These are phyloP conservation scores for Mormyrus proboscirostris DNA, from an alignment of 2,797 vertebrate genomes.

Conservation along the genomic window DNA sequence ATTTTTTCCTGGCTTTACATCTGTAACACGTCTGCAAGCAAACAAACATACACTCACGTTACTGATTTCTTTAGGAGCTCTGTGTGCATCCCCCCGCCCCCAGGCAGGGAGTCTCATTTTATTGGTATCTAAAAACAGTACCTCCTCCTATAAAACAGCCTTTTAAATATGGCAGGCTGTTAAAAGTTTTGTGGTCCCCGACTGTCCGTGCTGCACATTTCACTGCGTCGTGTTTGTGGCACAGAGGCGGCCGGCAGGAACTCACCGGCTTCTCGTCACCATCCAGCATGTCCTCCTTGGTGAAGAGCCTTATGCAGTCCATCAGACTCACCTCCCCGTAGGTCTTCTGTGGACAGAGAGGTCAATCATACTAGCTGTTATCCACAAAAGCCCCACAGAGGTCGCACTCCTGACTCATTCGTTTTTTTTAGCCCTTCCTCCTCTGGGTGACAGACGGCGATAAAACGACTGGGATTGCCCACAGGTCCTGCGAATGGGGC, in stretches of 20 bases:
- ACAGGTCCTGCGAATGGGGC: not conserved
- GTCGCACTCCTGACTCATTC: not conserved
- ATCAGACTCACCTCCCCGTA: slow-evolving; percentile 78
- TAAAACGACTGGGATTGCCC: not conserved
- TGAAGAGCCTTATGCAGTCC: slow-evolving; percentile 88
- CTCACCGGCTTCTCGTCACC: slow-evolving; percentile 87
- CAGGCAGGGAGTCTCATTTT: not conserved
- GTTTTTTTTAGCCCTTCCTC: not conserved
- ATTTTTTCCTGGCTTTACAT: slow-evolving; percentile 84
- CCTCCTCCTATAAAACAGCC: not conserved
- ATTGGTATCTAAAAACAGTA: not conserved
- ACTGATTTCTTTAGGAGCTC: not conserved
- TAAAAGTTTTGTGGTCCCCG: not conserved
- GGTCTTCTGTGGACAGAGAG: slow-evolving; percentile 56
- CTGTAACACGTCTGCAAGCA: slow-evolving; percentile 74
- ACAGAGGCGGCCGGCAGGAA: not conserved
- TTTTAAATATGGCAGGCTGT: not conserved
- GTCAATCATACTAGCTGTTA: not conserved
- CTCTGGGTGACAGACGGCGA: not conserved
- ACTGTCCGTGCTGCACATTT: not conserved
- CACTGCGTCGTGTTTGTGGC: not conserved
- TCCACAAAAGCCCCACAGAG: not conserved
- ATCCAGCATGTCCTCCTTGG: slow-evolving; percentile 88
- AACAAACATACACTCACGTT: not conserved
- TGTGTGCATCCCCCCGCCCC: not conserved